phyloP scores from a whole-genome alignment of 2,113 vertebrate genomes.

The Myotis brandtii region DNA sequence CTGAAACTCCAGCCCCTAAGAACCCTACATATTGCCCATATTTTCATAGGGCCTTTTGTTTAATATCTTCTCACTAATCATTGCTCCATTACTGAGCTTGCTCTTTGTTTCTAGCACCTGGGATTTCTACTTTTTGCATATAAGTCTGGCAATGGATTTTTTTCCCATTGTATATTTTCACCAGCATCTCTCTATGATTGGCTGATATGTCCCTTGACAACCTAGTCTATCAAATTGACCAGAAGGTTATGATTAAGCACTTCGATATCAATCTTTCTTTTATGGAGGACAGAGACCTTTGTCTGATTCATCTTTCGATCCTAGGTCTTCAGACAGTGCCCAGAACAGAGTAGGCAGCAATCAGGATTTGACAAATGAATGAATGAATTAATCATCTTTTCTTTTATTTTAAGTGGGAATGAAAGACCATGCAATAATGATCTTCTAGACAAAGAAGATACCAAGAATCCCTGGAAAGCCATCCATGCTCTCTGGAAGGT shows the following conservation, averaged over 20 bases:
- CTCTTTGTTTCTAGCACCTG: background rate
- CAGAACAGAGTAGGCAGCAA: background rate
- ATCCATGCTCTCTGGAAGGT: background rate
- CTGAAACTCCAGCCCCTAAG: background rate
- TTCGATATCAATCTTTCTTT: background rate
- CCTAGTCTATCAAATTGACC: background rate
- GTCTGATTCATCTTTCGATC: background rate
- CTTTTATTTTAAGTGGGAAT: background rate
- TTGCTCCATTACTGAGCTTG: background rate
- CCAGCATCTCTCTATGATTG: background rate
- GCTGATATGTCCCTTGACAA: background rate
- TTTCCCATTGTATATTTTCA: background rate
- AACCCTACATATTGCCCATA: background rate
- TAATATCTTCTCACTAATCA: background rate
- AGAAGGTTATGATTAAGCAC: background rate
- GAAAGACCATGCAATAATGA: background rate
- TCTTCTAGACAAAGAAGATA: background rate
- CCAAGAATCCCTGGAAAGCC: background rate
- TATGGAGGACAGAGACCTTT: background rate
- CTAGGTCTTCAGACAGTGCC: background rate
- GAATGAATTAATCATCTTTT: background rate
- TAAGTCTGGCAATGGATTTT: background rate
- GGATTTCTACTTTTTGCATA: background rate
- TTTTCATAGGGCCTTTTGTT: background rate
- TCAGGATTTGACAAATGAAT: background rate